These are phyloP conservation scores for Chrysolina oricalcia DNA, from an alignment of 2,888 invertebrate genomes.

Conservation along the genomic window DNA sequence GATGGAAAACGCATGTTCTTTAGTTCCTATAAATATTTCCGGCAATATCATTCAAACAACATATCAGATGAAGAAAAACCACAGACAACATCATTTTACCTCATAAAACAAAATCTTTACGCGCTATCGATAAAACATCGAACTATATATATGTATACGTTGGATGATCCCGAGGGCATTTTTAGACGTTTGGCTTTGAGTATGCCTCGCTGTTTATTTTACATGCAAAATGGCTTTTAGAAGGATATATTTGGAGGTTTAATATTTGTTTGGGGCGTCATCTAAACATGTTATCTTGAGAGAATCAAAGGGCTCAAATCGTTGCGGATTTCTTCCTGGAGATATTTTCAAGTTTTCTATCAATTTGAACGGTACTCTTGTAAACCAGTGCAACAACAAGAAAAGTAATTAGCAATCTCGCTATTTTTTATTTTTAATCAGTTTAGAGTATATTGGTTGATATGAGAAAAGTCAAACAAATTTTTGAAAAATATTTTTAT, in stretches of 20 bases:
- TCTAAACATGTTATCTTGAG: no score
- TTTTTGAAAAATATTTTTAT: no score
- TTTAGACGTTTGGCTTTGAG: conserved; percentile 42
- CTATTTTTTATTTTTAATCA: no score
- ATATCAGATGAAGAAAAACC: conserved; percentile 23
- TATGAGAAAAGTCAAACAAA: no score
- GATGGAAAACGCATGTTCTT: not conserved
- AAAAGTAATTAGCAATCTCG: no score
- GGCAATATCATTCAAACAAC: not conserved
- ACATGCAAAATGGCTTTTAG: conserved; percentile 50
- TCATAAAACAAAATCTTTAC: conserved; percentile 12
- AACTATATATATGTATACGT: conserved; percentile 19
- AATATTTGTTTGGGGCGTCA: conserved; percentile 39
- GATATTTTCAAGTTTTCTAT: not conserved
- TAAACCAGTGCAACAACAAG: no score
- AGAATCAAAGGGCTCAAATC: not conserved
- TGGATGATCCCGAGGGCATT: conserved; percentile 1
- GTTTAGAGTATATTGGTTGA: no score
- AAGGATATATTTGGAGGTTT: conserved; percentile 46
- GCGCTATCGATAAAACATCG: conserved; percentile 22
- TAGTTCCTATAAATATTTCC: not conserved
- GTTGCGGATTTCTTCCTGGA: not conserved
- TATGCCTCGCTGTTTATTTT: conserved; percentile 44
- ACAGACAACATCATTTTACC: conserved; percentile 8
- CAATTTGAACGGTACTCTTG: no score